These are phyloP conservation scores for Melipona quadrifasciata DNA, from an alignment of 1,140 invertebrate species.

Conservation along the genomic window DNA sequence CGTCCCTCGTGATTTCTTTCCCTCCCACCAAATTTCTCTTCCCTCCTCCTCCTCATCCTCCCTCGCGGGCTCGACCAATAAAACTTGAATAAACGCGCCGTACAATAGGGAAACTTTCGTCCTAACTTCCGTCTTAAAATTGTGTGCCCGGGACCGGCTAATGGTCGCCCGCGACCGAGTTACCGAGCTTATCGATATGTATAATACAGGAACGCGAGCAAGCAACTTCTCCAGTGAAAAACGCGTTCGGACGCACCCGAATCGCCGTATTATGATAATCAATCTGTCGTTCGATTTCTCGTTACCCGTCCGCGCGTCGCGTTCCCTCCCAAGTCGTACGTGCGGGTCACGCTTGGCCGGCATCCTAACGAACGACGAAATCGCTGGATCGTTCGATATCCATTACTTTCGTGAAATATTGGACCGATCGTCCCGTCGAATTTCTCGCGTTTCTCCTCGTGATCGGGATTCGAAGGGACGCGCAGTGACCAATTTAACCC, in stretches of 20 bases:
- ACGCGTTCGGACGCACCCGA: constrained; percentile 55
- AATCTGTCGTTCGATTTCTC: constrained; percentile 61
- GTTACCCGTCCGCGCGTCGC: constrained; percentile 41
- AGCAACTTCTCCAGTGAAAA: background rate
- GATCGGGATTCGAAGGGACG: too few species aligned
- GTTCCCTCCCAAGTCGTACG: constrained; percentile 26
- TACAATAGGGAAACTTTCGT: background rate
- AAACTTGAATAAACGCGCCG: constrained; percentile 23
- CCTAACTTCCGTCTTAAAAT: constrained; percentile 26
- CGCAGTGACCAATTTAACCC: too few species aligned
- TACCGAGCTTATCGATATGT: constrained; percentile 19
- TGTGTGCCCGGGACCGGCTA: background rate
- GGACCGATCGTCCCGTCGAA: too few species aligned
- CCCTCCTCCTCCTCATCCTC: background rate
- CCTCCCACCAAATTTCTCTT: background rate
- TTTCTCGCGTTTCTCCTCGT: too few species aligned
- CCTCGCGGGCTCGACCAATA: background rate
- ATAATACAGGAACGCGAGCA: background rate
- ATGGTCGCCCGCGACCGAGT: constrained; percentile 16
- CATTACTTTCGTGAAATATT: background rate
- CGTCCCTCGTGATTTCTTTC: background rate
- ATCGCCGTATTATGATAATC: constrained; percentile 72
- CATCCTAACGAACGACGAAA: constrained; percentile 39
- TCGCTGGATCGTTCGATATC: background rate
- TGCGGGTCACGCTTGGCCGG: constrained; percentile 12